These are phyloP conservation scores for Trissonchulus sp. DNA, from an alignment of 2,888 invertebrate species.

Conservation along the genomic window DNA sequence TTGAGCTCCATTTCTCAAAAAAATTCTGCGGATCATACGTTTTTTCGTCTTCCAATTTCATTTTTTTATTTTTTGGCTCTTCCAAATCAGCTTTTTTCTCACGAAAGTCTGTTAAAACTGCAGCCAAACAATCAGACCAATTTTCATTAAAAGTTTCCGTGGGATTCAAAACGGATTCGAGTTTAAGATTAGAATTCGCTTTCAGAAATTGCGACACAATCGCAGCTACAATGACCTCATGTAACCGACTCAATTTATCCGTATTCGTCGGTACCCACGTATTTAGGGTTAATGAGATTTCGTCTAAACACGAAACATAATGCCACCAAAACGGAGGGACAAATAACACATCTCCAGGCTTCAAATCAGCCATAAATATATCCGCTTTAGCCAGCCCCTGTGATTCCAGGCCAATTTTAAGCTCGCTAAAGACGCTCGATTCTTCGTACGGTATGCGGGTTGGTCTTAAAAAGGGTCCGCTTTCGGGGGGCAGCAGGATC, in stretches of 20 bases:
- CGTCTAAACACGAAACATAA: slow-evolving; percentile 69
- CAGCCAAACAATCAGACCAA: neutral
- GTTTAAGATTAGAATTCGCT: neutral
- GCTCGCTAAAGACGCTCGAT: slow-evolving; percentile 33
- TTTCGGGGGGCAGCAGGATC: slow-evolving; percentile 78
- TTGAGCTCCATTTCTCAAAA: neutral
- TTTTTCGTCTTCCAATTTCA: too few relatives aligned
- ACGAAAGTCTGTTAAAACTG: neutral
- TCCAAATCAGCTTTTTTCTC: neutral
- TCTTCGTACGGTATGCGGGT: slow-evolving; percentile 70
- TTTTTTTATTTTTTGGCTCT: neutral
- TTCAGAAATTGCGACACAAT: neutral
- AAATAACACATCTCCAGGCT: slow-evolving; percentile 77
- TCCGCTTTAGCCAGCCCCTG: slow-evolving; percentile 38
- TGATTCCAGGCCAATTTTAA: slow-evolving; percentile 29
- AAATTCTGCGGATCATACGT: neutral
- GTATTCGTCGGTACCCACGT: slow-evolving; percentile 60
- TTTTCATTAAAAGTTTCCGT: neutral
- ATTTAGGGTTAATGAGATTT: slow-evolving; percentile 63
- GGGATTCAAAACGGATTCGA: neutral
- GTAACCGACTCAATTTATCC: neutral
- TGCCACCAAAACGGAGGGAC: slow-evolving; percentile 96
- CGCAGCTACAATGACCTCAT: neutral
- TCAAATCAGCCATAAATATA: slow-evolving; percentile 62
- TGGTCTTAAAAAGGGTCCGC: slow-evolving; percentile 63